Evolutionary conservation across 2,888 invertebrate genomes (phyloP).

Genomic region (Cryptocheilus praepositus): DNA sequence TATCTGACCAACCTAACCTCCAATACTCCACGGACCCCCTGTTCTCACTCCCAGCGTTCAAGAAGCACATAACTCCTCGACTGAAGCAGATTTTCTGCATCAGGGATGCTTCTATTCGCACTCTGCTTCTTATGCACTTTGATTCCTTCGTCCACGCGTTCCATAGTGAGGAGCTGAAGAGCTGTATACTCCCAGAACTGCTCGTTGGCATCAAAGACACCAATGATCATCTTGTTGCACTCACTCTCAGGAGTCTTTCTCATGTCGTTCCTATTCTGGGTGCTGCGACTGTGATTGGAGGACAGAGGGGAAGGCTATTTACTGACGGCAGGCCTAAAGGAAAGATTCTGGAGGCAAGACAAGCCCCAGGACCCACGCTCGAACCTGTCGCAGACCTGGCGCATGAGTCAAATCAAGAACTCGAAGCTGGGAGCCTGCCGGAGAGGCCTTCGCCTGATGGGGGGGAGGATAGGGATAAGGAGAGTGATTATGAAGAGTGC

Average conservation of each 20-base stretch:
- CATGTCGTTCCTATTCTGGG: conserved; percentile 91
- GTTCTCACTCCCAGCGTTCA: conserved; percentile 83
- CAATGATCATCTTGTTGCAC: conserved; percentile 88
- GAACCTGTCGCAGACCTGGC: too few relatives aligned
- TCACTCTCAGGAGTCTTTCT: conserved; percentile 88
- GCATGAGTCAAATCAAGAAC: too few relatives aligned
- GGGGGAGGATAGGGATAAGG: conserved; percentile 81
- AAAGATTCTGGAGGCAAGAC: too few relatives aligned
- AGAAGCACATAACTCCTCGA: conserved; percentile 85
- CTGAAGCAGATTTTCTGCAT: conserved; percentile 89
- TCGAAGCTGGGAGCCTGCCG: conserved; percentile 76
- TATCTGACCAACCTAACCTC: too few relatives aligned
- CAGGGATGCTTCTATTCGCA: conserved; percentile 88
- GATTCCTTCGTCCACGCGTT: conserved; percentile 85
- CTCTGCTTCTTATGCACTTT: conserved; percentile 87
- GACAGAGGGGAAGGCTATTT: conserved; percentile 85
- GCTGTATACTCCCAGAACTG: conserved; percentile 89
- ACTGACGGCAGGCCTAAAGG: conserved; percentile 89
- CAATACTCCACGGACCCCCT: too few relatives aligned
- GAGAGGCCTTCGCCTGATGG: conserved; percentile 90
- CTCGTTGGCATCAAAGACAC: conserved; percentile 91
- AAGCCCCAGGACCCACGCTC: too few relatives aligned
- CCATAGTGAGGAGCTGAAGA: conserved; percentile 84
- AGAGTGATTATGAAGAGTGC: conserved; percentile 53
- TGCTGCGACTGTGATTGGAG: conserved; percentile 89